Conservation (phyloP, 2,888 invertebrate genomes). For the Blastobasis lacticolella region DNA sequence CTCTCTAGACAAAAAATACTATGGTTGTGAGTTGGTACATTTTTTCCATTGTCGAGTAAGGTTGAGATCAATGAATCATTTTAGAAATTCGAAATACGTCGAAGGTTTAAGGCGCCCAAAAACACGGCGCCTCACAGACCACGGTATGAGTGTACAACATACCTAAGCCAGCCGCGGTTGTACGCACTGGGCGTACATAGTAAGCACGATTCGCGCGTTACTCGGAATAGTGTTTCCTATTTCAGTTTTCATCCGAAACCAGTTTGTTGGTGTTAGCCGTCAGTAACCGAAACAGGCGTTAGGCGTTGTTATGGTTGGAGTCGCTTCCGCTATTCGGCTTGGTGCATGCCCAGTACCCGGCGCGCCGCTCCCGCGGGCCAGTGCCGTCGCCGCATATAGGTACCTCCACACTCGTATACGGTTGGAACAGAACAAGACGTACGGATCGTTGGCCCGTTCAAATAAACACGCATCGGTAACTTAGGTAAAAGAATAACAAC, state of each 20-base stretch:
- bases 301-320: slow-evolving; percentile 56
- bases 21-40: no score
- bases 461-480: slow-evolving; percentile 46
- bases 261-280: slow-evolving; percentile 59
- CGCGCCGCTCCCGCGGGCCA: not conserved
- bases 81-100: no score
- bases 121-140: no score
- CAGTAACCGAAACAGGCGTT: slow-evolving; percentile 53
- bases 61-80: no score
- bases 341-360: slow-evolving; percentile 4
- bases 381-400: not conserved
- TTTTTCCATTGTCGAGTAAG: no score
- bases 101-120: no score
- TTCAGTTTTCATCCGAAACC: slow-evolving; percentile 53
- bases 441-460: slow-evolving; percentile 44
- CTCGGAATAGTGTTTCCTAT: slow-evolving; percentile 47
- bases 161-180: not conserved
- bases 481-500: slow-evolving; percentile 1
- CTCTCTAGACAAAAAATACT: no score
- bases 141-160: no score
- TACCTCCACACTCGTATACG: slow-evolving; percentile 15
- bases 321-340: slow-evolving; percentile 53
- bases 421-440: slow-evolving; percentile 25
- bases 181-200: not conserved
- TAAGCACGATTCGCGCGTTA: slow-evolving; percentile 29